Conservation (phyloP, 2,113 vertebrate species). For the Dolichallabes microphthalmus region DNA sequence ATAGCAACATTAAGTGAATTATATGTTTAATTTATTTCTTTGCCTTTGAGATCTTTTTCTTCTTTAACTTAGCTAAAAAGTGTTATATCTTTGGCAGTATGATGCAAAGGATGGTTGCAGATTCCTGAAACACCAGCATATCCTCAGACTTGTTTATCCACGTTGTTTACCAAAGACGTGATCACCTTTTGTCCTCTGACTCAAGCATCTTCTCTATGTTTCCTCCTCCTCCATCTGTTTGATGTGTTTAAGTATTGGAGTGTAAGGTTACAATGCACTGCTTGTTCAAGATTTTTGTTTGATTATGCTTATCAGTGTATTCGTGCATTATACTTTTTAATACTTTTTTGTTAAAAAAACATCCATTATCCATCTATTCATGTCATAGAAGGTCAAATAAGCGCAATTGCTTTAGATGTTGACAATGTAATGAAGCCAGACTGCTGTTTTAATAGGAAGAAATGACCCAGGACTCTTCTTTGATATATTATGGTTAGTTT, state of each 20-base stretch:
- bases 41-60: neutral
- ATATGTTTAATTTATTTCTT: neutral
- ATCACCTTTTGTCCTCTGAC: conserved; percentile 32
- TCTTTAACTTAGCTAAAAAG: neutral
- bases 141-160: conserved; percentile 9
- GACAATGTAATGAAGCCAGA: conserved; percentile 20
- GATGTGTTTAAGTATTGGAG: neutral
- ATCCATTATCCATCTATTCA: conserved; percentile 6
- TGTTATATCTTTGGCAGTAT: neutral
- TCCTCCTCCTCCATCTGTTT: neutral
- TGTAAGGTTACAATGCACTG: neutral
- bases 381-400: conserved; percentile 30
- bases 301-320: neutral
- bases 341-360: neutral
- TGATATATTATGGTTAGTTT: conserved; percentile 48
- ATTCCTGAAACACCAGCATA: neutral
- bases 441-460: conserved; percentile 25
- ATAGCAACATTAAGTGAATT: neutral
- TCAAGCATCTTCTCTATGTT: neutral
- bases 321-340: neutral
- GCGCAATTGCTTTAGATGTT: conserved; percentile 30
- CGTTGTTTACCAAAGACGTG: conserved; percentile 9
- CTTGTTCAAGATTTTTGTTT: neutral
- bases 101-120: neutral
- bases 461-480: conserved; percentile 35